Evolutionary conservation across 2,888 invertebrate genomes (phyloP), one percentile per base, ranked within the genome.

Genomic region (Ichneumoninae sp.): DNA sequence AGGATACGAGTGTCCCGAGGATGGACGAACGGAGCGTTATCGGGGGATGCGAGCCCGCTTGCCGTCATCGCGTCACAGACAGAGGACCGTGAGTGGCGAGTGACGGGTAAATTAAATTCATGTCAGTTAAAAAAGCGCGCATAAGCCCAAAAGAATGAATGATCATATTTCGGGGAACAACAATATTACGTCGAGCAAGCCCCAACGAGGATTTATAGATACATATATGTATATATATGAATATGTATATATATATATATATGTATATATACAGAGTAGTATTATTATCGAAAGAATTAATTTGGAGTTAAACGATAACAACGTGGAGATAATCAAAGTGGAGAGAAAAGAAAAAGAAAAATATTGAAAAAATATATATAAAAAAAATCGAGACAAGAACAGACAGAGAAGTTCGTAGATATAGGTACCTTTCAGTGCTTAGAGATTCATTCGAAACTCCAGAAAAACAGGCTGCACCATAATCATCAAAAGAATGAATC

Each of bases 381-480:
- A 16, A 40, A 65, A 52, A 50, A 90, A 90, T 77, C 87, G 90
- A 89, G 88, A 86, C 78, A 88, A 89, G 89, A 91, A 91, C 89
- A 93, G 91, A 93, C 88, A 93, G 91, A 92, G 89, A 92, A 90
- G 91, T 92, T 92, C 89, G 89, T 92, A 92, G 92, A 92, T 78
- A 85, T 92, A 92, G 92, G 91, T 93, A 93, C 93, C 93, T 94
- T 93, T 86, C 78, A 92, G 91, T 91, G 91, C 91, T 93, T 93
- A 93, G 91, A 93, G 92, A 93, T 93, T 94, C 94, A 95, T 94
- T 94, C 94, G 94, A 94, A 95, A 95, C 92, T 95, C 95, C 95
- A 95, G 94, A 95, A 94, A 95, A 94, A 95, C 95, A 94, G 95
- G 95, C 95, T 95, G 95, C 95, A 94, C 94, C 93, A 93, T 92